phyloP scores from a whole-genome alignment of 2,113 vertebrate genomes.

The Plestiodon gilberti region DNA sequence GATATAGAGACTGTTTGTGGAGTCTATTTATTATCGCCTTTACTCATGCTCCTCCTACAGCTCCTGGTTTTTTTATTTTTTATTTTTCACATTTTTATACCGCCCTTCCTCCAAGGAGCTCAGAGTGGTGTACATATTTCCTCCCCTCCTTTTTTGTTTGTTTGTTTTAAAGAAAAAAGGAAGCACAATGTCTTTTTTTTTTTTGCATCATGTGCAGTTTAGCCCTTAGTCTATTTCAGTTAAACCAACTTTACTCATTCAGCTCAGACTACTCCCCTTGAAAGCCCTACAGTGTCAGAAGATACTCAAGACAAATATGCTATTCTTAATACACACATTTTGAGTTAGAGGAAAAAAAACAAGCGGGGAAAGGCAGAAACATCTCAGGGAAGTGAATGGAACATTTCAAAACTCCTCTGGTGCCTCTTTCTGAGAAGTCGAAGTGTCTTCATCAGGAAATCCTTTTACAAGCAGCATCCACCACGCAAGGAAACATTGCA shows the following conservation, averaged over 20 bases:
- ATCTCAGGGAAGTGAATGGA: accelerated
- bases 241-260: not conserved
- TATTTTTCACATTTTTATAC: no score
- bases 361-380: not conserved
- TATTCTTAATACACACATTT: not conserved
- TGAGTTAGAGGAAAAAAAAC: not conserved
- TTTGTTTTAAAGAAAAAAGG: no score
- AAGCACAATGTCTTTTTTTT: no score
- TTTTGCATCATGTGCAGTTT: no score
- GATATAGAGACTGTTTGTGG: no score
- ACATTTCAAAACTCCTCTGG: constrained; percentile 32
- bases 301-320: not conserved
- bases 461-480: constrained; percentile 66
- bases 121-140: no score
- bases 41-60: no score
- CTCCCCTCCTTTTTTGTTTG: no score
- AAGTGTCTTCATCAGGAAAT: constrained; percentile 73
- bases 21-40: no score
- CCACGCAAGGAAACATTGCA: constrained; percentile 51
- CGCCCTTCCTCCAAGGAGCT: no score
- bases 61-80: not conserved
- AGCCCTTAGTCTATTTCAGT: not conserved
- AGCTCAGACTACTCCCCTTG: not conserved
- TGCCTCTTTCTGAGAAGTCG: constrained; percentile 31
- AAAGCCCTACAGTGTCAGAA: not conserved